These are phyloP conservation scores for Escarpia spicata DNA, from an alignment of 2,888 invertebrate species.

Conservation along the genomic window DNA sequence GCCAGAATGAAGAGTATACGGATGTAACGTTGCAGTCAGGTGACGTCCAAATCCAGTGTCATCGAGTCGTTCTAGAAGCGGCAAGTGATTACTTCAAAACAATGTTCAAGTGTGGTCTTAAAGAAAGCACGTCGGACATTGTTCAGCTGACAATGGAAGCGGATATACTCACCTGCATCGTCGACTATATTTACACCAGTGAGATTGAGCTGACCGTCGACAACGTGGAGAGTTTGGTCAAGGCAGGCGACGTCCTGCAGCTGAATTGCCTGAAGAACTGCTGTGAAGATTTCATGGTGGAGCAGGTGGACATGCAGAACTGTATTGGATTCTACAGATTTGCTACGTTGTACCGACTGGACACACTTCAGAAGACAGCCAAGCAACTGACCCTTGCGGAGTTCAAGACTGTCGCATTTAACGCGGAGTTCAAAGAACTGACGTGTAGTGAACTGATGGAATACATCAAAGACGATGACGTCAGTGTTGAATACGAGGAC, in stretches of 20 bases:
- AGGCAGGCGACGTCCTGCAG: slow-evolving; percentile 31
- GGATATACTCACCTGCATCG: too few relatives aligned
- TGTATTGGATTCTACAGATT: slow-evolving; percentile 39
- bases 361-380: slow-evolving; percentile 29
- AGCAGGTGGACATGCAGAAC: slow-evolving; percentile 36
- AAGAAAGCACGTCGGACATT: too few relatives aligned
- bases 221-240: too few relatives aligned
- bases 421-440: slow-evolving; percentile 33
- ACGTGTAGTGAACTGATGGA: slow-evolving; percentile 35
- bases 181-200: too few relatives aligned
- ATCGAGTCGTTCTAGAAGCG: too few relatives aligned
- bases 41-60: too few relatives aligned
- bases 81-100: too few relatives aligned
- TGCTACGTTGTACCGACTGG: slow-evolving; percentile 32
- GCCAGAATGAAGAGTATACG: too few relatives aligned
- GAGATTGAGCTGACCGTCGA: too few relatives aligned
- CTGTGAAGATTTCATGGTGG: slow-evolving; percentile 37
- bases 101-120: too few relatives aligned
- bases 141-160: too few relatives aligned
- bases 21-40: too few relatives aligned
- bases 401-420: slow-evolving; percentile 35
- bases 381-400: slow-evolving; percentile 29
- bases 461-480: slow-evolving; percentile 35
- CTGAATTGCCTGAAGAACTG: slow-evolving; percentile 34
- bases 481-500: slow-evolving; percentile 36